These are phyloP conservation scores for Ennomos fuscantarius DNA, from an alignment of 2,888 invertebrate genomes.

Conservation along the genomic window DNA sequence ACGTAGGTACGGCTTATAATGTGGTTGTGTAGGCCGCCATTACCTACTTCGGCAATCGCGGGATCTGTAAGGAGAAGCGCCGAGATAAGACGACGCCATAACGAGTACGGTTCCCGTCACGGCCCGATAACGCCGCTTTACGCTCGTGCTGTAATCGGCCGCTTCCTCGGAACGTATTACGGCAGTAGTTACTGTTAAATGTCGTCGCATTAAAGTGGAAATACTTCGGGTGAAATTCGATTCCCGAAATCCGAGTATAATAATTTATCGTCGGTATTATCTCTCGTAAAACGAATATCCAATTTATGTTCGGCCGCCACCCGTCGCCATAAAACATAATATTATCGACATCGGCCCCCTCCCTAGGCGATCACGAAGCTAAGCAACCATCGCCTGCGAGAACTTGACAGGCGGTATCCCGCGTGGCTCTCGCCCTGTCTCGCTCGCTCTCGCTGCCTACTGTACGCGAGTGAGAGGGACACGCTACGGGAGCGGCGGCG, in stretches of 20 bases:
- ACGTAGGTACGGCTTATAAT: too few relatives aligned
- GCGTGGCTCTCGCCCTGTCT: slow-evolving; percentile 33
- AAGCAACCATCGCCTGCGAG: slow-evolving; percentile 75
- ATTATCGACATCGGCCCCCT: slow-evolving; percentile 81
- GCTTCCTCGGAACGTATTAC: slow-evolving; percentile 57
- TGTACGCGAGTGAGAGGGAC: slow-evolving; percentile 51
- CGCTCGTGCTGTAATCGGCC: slow-evolving; percentile 59
- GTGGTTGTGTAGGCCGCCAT: too few relatives aligned
- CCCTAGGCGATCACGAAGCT: slow-evolving; percentile 84
- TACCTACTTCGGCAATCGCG: slow-evolving; percentile 44
- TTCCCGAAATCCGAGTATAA: slow-evolving; percentile 71
- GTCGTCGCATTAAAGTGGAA: slow-evolving; percentile 44
- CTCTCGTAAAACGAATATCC: slow-evolving; percentile 80
- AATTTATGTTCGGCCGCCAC: slow-evolving; percentile 74
- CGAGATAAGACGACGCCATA: slow-evolving; percentile 56
- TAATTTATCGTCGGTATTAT: slow-evolving; percentile 76
- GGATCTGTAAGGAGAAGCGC: slow-evolving; percentile 53
- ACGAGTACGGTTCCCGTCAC: slow-evolving; percentile 64
- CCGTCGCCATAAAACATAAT: slow-evolving; percentile 81
- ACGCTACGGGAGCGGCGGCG: slow-evolving; percentile 43
- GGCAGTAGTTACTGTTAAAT: slow-evolving; percentile 46
- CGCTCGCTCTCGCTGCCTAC: slow-evolving; percentile 30
- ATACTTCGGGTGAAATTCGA: slow-evolving; percentile 57
- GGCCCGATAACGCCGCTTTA: slow-evolving; percentile 65
- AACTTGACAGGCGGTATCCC: slow-evolving; percentile 69